Evolutionary conservation across 2,113 vertebrate species (phyloP), one percentile per base, ranked within the genome.

Genomic region (Trichomycterus rosablanca): DNA sequence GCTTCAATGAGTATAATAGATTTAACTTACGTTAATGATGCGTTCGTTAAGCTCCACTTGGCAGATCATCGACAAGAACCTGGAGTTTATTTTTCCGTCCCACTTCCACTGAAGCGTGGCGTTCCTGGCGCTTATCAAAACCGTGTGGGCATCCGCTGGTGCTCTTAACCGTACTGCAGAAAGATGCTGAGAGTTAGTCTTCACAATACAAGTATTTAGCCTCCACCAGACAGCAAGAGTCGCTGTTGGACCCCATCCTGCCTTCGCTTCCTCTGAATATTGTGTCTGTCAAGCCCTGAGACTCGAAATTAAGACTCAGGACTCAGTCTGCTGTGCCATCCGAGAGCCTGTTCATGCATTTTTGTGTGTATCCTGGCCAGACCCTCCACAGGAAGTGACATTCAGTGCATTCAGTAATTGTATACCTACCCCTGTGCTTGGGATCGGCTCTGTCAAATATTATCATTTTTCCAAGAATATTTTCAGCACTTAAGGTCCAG

Each of bases 401-500:
- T n/a, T n/a, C n/a, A n/a, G n/a, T n/a, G n/a, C n/a, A n/a, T n/a
- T n/a, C n/a, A n/a, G n/a, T n/a, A n/a, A n/a, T n/a, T n/a, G n/a
- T n/a, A n/a, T n/a, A n/a, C n/a, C n/a, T 54, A 71, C 52, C 52
- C 10, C 54, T 37, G 28, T 51, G 44, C 30, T n/a, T 28, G 6
- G 65, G 61, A 43, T 68, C 56, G 22, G 51, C 65, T 52, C 16
- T 15, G 40, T 74, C 60, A 58, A 4, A 42, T 39, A 71, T 22
- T 14, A 6, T 54, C 44, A 19, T 66, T 22, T 15, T 37, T 23
- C 51, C 58, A 26, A 63, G 48, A 0, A 0, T 1, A 54, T 84
- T 88, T 19, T 18, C 1, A 2, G 54, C 81, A 7, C 7, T 75
- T 24, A 88, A 24, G 1, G 68, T 85, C 83, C 85, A 86, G 3